These are phyloP conservation scores for Oceanites oceanicus DNA, from an alignment of 2,113 vertebrate genomes.

Conservation along the genomic window DNA sequence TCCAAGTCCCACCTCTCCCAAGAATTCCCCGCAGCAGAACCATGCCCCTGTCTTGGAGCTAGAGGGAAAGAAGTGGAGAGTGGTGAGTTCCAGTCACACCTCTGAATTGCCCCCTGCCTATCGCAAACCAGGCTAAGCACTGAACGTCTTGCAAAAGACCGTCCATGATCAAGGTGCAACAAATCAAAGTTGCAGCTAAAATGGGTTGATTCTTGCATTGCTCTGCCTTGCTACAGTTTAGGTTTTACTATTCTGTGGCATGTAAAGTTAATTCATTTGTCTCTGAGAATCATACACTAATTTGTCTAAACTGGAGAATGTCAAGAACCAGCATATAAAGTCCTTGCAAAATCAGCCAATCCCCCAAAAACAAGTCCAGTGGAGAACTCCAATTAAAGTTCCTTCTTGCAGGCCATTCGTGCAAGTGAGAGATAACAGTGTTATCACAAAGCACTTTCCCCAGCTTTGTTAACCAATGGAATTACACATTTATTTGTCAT, in stretches of 20 bases:
- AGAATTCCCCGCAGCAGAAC: slow-evolving; percentile 69
- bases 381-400: background rate
- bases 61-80: slow-evolving; percentile 98
- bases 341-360: background rate
- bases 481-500: background rate
- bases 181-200: background rate
- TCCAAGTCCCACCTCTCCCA: slow-evolving; percentile 54
- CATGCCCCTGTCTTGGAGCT: slow-evolving; percentile 85
- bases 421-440: background rate
- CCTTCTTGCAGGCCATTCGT: background rate
- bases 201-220: background rate
- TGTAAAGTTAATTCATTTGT: background rate
- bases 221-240: background rate
- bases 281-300: background rate
- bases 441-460: background rate
- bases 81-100: slow-evolving; percentile 77
- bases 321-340: background rate
- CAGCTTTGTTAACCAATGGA: background rate
- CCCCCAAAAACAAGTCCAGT: background rate
- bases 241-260: background rate
- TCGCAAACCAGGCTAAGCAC: background rate
- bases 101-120: background rate
- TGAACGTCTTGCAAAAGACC: background rate
- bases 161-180: background rate
- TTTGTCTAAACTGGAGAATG: background rate